Conservation (phyloP, 1,140 invertebrate species). For the Brachionus koreanus region DNA sequence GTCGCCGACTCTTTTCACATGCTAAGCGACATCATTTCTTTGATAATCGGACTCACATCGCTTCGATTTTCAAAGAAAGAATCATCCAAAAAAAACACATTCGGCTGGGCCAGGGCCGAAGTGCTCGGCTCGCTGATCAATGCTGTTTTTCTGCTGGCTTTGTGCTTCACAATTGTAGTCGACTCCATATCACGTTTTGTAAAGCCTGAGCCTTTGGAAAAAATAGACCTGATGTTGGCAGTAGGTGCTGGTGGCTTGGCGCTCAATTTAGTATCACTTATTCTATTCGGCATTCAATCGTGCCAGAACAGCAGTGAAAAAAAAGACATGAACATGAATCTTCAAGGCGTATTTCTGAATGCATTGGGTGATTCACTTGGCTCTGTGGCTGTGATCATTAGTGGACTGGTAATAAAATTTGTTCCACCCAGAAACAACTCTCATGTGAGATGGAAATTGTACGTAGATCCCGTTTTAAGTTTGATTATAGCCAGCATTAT, state of each 20-base stretch:
- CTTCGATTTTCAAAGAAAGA: constrained; percentile 51
- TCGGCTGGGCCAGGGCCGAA: constrained; percentile 64
- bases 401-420: constrained; percentile 74
- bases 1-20: constrained; percentile 64
- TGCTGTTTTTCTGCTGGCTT: constrained; percentile 62
- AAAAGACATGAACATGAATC: constrained; percentile 67
- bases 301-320: not conserved
- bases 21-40: constrained; percentile 62
- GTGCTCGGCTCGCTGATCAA: constrained; percentile 63
- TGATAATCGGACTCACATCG: constrained; percentile 59
- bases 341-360: constrained; percentile 93
- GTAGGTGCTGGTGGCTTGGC: not conserved
- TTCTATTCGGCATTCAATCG: not conserved
- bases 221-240: constrained; percentile 5
- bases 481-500: constrained; percentile 63
- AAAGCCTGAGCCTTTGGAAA: constrained; percentile 45
- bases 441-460: constrained; percentile 68
- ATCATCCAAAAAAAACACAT: constrained; percentile 60
- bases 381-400: constrained; percentile 82
- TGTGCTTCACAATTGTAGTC: constrained; percentile 64
- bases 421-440: constrained; percentile 53
- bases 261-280: not conserved
- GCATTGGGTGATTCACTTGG: constrained; percentile 83
- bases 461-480: constrained; percentile 86
- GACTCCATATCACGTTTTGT: constrained; percentile 59